Base-by-base conservation (phyloP, 1,140 invertebrate species). In the Rhyzopertha dominica region DNA sequence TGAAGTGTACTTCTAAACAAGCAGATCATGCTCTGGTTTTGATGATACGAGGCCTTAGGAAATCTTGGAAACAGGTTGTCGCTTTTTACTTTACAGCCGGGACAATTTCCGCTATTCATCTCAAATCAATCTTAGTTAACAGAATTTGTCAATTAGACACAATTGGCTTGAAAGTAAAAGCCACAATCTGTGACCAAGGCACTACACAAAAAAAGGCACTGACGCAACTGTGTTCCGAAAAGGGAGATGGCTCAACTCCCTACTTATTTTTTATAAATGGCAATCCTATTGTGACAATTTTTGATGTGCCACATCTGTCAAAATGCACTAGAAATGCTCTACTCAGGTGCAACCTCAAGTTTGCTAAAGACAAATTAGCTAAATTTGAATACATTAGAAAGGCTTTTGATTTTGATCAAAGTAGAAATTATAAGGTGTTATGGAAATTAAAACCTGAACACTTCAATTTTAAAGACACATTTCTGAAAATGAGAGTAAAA, bases 161-260 rank as follows among this genome's bases (percentile, higher is more conserved):
- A 25, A 36, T 38, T 35, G 36, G 44, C 25, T 29, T 56, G 5
- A 18, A 43, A 18, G 14, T 49, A 13, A 14, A 43, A 9, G 38
- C 35, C 8, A 46, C 53, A 12, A 28, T 55, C 9, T 52, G 49
- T 28, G 49, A 55, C 30, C 49, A 55, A 29, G 53, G 38, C 8
- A 14, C 38, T 9, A 49, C 32, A n/a, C n/a, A n/a, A n/a, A n/a
- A n/a, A n/a, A n/a, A n/a, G n/a, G n/a, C n/a, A n/a, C n/a, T n/a
- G n/a, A n/a, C n/a, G n/a, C n/a, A n/a, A n/a, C n/a, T n/a, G 29
- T 42, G 40, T 30, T 16, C 2, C 14, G 25, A 16, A 31, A 42
- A 42, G n/a, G 20, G n/a, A 44, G 35, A 46, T 22, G 29, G 14
- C 29, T 29, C 23, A 3, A 29, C n/a, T 23, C 34, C 34, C 9